A percentile compares a stretch with the other conserved stretches of the same genome.
Evolutionary conservation across 92 coral and sea anemone species (phyloP).

Genomic region (Epizoanthus fatuus): DNA sequence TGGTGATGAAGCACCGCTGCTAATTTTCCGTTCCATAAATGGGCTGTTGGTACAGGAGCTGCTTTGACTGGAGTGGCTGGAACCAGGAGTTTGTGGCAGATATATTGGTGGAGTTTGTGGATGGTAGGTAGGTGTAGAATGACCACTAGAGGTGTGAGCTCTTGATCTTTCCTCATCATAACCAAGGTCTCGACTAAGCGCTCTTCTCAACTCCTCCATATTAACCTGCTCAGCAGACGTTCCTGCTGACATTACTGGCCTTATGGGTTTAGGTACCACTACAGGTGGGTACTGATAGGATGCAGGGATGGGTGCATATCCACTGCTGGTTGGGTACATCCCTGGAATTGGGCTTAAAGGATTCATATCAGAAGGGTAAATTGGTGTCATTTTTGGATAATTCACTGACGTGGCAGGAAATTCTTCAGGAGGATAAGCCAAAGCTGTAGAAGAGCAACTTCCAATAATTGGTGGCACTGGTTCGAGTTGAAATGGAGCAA

Average conservation of each 20-base stretch:
- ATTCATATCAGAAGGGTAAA: constrained; percentile 40
- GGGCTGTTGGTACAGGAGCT: constrained; percentile 40
- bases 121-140: constrained; percentile 16
- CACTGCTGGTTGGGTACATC: neutral
- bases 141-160: constrained; percentile 11
- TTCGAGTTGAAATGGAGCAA: no score
- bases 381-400: constrained; percentile 14
- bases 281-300: constrained; percentile 34
- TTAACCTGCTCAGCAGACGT: constrained; percentile 1
- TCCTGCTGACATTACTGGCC: neutral
- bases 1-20: constrained; percentile 30
- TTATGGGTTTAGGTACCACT: constrained; percentile 6
- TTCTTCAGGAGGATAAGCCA: neutral
- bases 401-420: neutral
- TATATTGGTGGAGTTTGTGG: constrained; percentile 21
- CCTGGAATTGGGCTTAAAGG: constrained; percentile 15
- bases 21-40: constrained; percentile 30
- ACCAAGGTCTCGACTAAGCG: constrained; percentile 24
- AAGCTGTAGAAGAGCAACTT: neutral
- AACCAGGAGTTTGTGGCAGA: constrained; percentile 32
- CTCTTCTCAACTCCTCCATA: constrained; percentile 29
- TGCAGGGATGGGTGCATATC: neutral
- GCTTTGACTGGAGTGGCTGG: constrained; percentile 30
- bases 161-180: neutral
- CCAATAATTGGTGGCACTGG: no score